Conservation (phyloP, 2,888 invertebrate genomes). For the Phyto melanocephala region DNA sequence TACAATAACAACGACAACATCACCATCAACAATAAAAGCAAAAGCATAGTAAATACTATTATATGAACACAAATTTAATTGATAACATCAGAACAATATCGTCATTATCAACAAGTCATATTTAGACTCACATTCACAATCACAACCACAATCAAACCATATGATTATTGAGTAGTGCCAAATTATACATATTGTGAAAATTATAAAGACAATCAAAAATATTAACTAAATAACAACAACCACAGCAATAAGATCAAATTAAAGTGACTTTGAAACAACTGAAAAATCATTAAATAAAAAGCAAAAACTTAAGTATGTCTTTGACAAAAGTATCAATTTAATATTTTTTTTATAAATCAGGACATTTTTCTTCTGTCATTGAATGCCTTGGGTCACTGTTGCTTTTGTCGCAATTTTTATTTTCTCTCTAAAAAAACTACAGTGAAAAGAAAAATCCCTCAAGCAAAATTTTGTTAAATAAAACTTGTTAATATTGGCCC, state of each 20-base stretch:
- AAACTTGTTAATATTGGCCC: constrained; percentile 15
- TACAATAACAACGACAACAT: constrained; percentile 40
- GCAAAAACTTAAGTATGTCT: neutral
- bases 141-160: constrained; percentile 38
- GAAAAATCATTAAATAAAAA: constrained; percentile 12
- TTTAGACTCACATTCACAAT: neutral
- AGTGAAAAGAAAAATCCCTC: neutral
- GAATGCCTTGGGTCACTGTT: no score
- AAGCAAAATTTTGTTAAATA: neutral
- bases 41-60: constrained; percentile 52
- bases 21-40: constrained; percentile 18
- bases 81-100: constrained; percentile 41
- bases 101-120: neutral
- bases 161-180: constrained; percentile 60
- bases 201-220: constrained; percentile 44
- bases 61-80: constrained; percentile 60
- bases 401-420: no score
- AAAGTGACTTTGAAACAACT: neutral
- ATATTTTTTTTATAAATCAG: neutral
- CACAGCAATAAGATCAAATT: neutral
- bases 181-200: constrained; percentile 58
- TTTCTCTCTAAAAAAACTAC: no score
- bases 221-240: constrained; percentile 19
- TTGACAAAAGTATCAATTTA: constrained; percentile 21
- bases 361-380: no score